Conservation (phyloP, 2,888 invertebrate genomes). For the Pheosia gnoma region DNA sequence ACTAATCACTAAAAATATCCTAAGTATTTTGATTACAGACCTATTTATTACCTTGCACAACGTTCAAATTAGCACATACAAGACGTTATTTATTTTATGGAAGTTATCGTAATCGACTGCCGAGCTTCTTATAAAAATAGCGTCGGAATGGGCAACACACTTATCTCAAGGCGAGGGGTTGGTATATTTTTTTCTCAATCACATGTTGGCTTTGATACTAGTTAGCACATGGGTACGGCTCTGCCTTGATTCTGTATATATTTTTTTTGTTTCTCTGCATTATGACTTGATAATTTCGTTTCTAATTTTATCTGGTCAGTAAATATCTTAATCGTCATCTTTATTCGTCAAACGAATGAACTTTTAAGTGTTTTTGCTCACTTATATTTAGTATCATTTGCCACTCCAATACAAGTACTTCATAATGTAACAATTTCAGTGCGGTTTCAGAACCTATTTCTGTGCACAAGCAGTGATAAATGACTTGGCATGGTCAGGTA, state of each 20-base stretch:
- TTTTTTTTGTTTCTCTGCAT: too few species aligned
- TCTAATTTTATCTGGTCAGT: too few species aligned
- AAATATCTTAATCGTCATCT: too few species aligned
- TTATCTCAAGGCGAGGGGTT: conserved; percentile 14
- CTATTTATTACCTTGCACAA: conserved; percentile 25
- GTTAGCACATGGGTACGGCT: conserved; percentile 39
- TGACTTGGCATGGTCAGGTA: neutral
- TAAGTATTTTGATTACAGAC: conserved; percentile 24
- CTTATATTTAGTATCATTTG: too few species aligned
- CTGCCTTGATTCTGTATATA: conserved; percentile 27
- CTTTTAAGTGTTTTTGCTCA: too few species aligned
- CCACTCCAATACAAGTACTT: too few species aligned
- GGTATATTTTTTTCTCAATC: conserved; percentile 13
- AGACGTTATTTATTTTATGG: conserved; percentile 23
- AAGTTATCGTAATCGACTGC: conserved; percentile 12
- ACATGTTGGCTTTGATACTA: conserved; percentile 15
- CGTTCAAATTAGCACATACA: conserved; percentile 17
- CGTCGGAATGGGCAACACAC: conserved; percentile 14
- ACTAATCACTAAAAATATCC: conserved; percentile 11
- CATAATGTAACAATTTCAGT: too few species aligned
- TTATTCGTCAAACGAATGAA: too few species aligned
- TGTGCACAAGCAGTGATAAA: neutral
- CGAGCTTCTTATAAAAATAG: conserved; percentile 26
- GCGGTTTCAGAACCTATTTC: neutral
- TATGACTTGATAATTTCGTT: too few species aligned